These are phyloP conservation scores for Eilema depressum DNA, from an alignment of 2,888 invertebrate genomes.

Conservation along the genomic window DNA sequence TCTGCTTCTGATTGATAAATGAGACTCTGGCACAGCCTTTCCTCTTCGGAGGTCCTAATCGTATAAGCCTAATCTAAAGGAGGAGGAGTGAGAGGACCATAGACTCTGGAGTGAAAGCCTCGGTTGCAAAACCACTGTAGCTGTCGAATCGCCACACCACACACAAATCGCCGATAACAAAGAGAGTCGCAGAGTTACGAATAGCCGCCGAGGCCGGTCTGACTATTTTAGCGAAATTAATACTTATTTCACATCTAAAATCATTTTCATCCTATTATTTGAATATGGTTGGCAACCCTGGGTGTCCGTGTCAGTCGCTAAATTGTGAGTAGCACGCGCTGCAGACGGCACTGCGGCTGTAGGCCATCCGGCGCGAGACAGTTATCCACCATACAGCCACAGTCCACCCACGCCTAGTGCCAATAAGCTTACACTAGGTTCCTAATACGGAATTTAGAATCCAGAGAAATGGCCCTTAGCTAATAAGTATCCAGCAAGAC, in stretches of 20 bases:
- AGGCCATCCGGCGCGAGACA: slow-evolving; percentile 33
- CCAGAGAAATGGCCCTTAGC: too few relatives aligned
- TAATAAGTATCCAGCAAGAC: too few relatives aligned
- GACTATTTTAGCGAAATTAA: not conserved
- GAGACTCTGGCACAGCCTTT: too few relatives aligned
- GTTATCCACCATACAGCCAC: slow-evolving; percentile 42
- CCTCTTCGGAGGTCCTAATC: too few relatives aligned
- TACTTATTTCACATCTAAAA: not conserved
- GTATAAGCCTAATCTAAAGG: too few relatives aligned
- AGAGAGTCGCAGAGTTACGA: not conserved
- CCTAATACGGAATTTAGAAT: too few relatives aligned
- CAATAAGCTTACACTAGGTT: not conserved
- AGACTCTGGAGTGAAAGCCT: too few relatives aligned
- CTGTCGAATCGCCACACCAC: too few relatives aligned
- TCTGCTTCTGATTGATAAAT: too few relatives aligned
- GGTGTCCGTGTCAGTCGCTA: slow-evolving; percentile 51
- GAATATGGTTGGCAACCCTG: slow-evolving; percentile 56
- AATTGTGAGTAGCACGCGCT: slow-evolving; percentile 68
- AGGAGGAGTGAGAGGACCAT: too few relatives aligned
- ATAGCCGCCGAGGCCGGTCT: not conserved
- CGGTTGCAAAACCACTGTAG: too few relatives aligned
- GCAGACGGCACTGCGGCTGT: slow-evolving; percentile 61
- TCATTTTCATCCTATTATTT: not conserved
- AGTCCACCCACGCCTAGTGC: slow-evolving; percentile 6
- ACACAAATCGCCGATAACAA: too few relatives aligned